phyloP scores from a whole-genome alignment of 2,888 invertebrate species.

The Pammene aurita region DNA sequence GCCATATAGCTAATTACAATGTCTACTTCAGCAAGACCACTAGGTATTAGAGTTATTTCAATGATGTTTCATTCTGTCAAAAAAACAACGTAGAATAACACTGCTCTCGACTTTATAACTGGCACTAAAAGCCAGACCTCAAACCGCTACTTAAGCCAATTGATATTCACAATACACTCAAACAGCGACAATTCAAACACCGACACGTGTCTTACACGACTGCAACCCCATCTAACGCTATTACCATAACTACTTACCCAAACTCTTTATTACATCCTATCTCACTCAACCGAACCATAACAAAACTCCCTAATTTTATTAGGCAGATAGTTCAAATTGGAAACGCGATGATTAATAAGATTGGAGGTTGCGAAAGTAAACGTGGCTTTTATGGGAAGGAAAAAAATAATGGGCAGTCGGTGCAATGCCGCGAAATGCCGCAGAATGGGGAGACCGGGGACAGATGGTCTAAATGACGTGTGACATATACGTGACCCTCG shows the following conservation, averaged over 20 bases:
- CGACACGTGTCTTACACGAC: conserved; percentile 34
- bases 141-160: conserved; percentile 25
- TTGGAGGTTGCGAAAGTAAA: background rate
- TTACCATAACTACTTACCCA: conserved; percentile 34
- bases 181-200: conserved; percentile 33
- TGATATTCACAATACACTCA: conserved; percentile 40
- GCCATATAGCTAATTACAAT: too few relatives aligned
- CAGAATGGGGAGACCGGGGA: conserved; percentile 75
- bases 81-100: background rate
- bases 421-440: conserved; percentile 45
- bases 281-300: background rate
- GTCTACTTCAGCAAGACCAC: too few relatives aligned
- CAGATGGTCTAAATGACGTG: conserved; percentile 81
- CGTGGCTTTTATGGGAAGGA: conserved; percentile 33
- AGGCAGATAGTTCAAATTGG: background rate
- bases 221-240: conserved; percentile 30
- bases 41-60: too few relatives aligned
- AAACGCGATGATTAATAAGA: background rate
- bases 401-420: conserved; percentile 39
- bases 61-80: too few relatives aligned
- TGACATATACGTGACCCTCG: conserved; percentile 74
- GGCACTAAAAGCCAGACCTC: conserved; percentile 28
- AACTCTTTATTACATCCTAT: background rate
- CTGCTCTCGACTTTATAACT: conserved; percentile 74
- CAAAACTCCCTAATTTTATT: background rate